phyloP scores from a whole-genome alignment of 1,140 invertebrate genomes.

The Drosophila virilis region DNA sequence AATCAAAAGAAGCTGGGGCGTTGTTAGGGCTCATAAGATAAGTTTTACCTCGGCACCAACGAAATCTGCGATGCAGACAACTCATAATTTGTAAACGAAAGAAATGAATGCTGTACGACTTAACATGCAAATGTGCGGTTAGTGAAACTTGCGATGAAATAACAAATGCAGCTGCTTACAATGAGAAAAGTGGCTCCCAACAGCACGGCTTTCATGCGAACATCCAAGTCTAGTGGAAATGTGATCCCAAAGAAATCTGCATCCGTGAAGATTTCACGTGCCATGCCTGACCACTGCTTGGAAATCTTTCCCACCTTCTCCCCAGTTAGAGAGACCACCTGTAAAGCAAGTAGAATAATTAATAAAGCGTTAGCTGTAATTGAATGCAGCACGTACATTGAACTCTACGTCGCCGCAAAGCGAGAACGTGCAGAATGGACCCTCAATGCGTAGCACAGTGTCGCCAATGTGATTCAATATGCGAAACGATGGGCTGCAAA shows the following conservation, averaged over 20 bases:
- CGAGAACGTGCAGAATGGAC: conserved; percentile 92
- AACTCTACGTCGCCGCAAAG: conserved; percentile 93
- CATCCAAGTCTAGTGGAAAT: conserved; percentile 92
- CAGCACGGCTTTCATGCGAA: conserved; percentile 92
- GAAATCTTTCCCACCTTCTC: conserved; percentile 90
- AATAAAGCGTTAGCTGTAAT: background rate
- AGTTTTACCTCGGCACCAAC: conserved; percentile 52
- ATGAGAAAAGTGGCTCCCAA: conserved; percentile 91
- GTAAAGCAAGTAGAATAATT: background rate
- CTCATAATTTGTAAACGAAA: conserved; percentile 49
- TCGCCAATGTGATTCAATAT: conserved; percentile 91
- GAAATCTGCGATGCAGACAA: conserved; percentile 46
- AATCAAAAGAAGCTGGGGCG: conserved; percentile 27
- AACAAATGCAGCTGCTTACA: conserved; percentile 85
- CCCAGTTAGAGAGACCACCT: conserved; percentile 88
- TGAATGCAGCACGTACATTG: conserved; percentile 84
- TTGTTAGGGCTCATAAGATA: conserved; percentile 3
- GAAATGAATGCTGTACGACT: conserved; percentile 51
- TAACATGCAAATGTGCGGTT: conserved; percentile 14
- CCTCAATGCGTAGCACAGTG: conserved; percentile 92
- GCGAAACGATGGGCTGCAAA: conserved; percentile 91
- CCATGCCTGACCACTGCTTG: conserved; percentile 90
- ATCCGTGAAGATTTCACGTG: conserved; percentile 90
- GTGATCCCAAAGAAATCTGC: conserved; percentile 91
- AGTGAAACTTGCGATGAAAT: background rate